A percentile compares a stretch with the other conserved stretches of the same genome.
These are phyloP conservation scores for Andrena flavipes DNA, from an alignment of 2,888 invertebrate genomes.

Conservation along the genomic window DNA sequence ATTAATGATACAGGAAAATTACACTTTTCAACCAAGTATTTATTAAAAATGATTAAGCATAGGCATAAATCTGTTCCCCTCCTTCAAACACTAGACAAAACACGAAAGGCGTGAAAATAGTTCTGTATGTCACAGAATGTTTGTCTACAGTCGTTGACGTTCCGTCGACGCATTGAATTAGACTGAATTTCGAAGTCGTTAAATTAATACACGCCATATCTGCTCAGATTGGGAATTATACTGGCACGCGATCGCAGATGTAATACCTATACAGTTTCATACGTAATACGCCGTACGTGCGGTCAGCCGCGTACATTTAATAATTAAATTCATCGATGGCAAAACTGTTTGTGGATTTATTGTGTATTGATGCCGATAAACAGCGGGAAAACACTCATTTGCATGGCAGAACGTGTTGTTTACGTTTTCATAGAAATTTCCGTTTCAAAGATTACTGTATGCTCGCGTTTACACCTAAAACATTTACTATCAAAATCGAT, in stretches of 20 bases:
- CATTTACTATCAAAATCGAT: too few species aligned
- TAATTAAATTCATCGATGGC: slow-evolving; percentile 14
- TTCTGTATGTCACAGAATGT: neutral
- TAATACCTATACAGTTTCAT: neutral
- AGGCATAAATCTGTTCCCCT: too few species aligned
- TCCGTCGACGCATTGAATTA: slow-evolving; percentile 16
- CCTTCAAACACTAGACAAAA: too few species aligned
- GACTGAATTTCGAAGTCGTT: slow-evolving; percentile 18
- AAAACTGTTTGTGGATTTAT: slow-evolving; percentile 1
- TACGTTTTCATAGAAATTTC: too few species aligned
- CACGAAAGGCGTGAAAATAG: too few species aligned
- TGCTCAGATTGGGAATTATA: slow-evolving; percentile 22
- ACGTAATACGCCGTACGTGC: neutral
- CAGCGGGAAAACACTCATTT: neutral
- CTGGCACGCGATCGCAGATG: slow-evolving; percentile 7
- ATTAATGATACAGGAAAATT: too few species aligned
- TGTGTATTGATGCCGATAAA: neutral
- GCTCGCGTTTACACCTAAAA: too few species aligned
- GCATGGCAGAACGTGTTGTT: too few species aligned
- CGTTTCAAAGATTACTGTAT: too few species aligned
- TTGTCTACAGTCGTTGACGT: neutral
- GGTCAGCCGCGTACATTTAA: slow-evolving; percentile 4
- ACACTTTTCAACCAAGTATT: too few species aligned
- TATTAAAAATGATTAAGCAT: too few species aligned
- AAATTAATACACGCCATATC: slow-evolving; percentile 29